Conservation (phyloP, 1,140 invertebrate genomes). For the Neotoxoptera formosana region DNA sequence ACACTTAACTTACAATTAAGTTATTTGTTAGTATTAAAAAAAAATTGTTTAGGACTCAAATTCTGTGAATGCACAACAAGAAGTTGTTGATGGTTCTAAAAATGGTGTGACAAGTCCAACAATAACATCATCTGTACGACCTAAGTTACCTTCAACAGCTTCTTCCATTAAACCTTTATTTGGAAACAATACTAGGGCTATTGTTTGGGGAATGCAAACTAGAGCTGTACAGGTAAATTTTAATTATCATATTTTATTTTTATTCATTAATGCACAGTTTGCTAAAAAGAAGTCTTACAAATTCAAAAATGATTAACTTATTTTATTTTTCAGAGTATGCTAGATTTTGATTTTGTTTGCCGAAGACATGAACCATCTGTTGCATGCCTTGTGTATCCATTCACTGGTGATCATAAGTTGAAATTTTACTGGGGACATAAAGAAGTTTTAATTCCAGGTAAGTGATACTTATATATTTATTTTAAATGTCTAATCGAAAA, state of each 20-base stretch:
- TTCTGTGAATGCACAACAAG: slow-evolving; percentile 52
- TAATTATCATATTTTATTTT: slow-evolving; percentile 39
- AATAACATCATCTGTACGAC: slow-evolving; percentile 58
- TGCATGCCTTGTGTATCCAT: slow-evolving; percentile 97
- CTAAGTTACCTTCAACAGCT: slow-evolving; percentile 44
- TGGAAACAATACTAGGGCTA: slow-evolving; percentile 85
- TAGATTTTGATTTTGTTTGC: slow-evolving; percentile 99
- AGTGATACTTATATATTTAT: slow-evolving; percentile 57
- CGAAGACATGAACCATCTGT: slow-evolving; percentile 86
- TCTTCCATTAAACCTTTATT: slow-evolving; percentile 70
- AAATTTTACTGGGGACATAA: slow-evolving; percentile 99
- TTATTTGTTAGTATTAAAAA: neutral
- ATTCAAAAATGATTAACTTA: neutral
- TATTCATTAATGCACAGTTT: neutral
- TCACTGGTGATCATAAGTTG: slow-evolving; percentile 98
- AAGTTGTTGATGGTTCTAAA: slow-evolving; percentile 48
- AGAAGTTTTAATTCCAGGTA: slow-evolving; percentile 87
- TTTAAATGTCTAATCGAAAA: slow-evolving; percentile 55
- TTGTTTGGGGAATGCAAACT: slow-evolving; percentile 99
- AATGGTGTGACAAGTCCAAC: slow-evolving; percentile 60
- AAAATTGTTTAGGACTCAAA: slow-evolving; percentile 46
- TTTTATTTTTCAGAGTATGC: slow-evolving; percentile 73
- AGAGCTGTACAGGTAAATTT: slow-evolving; percentile 84
- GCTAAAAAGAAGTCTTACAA: neutral
- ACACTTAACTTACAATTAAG: neutral